Evolutionary conservation across 2,797 vertebrate genomes (phyloP).

Genomic region (Macropus fuliginosus): DNA sequence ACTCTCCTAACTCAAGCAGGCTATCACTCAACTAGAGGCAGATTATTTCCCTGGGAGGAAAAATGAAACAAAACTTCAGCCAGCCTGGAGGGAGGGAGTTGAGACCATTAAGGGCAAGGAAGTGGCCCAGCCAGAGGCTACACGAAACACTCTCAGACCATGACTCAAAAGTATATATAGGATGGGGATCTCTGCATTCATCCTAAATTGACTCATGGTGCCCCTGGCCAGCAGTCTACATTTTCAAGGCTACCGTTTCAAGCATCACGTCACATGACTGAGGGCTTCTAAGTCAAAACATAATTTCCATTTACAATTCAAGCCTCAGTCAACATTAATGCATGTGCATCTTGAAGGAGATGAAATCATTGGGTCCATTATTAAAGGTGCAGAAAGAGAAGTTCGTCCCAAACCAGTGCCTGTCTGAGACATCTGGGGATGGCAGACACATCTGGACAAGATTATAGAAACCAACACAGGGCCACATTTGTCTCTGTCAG

Average conservation of each 20-base stretch:
- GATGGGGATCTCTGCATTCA: slow-evolving; percentile 33
- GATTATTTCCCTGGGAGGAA: slow-evolving; percentile 7
- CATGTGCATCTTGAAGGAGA: slow-evolving; percentile 26
- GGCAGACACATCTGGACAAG: slow-evolving; percentile 61
- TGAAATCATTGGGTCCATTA: background rate
- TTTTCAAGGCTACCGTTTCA: background rate
- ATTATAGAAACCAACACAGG: slow-evolving; percentile 59
- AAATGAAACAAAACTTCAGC: background rate
- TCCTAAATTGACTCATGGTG: background rate
- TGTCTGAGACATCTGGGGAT: background rate
- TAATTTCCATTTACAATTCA: slow-evolving; percentile 27
- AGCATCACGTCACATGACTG: background rate
- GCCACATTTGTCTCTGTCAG: slow-evolving; percentile 31
- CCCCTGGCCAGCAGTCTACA: slow-evolving; percentile 30
- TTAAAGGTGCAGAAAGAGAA: slow-evolving; percentile 21
- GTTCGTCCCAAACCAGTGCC: background rate
- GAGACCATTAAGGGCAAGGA: slow-evolving; percentile 22
- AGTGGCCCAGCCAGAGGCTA: slow-evolving; percentile 18
- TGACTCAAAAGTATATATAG: slow-evolving; percentile 52
- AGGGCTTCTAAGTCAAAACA: slow-evolving; percentile 20
- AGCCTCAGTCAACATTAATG: background rate
- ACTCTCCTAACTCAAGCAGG: slow-evolving; percentile 39
- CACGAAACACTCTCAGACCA: slow-evolving; percentile 7
- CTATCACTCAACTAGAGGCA: slow-evolving; percentile 2
- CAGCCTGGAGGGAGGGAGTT: slow-evolving; percentile 25